Evolutionary conservation across 2,888 invertebrate genomes (phyloP).

Genomic region (Leptinotarsa haldemani): DNA sequence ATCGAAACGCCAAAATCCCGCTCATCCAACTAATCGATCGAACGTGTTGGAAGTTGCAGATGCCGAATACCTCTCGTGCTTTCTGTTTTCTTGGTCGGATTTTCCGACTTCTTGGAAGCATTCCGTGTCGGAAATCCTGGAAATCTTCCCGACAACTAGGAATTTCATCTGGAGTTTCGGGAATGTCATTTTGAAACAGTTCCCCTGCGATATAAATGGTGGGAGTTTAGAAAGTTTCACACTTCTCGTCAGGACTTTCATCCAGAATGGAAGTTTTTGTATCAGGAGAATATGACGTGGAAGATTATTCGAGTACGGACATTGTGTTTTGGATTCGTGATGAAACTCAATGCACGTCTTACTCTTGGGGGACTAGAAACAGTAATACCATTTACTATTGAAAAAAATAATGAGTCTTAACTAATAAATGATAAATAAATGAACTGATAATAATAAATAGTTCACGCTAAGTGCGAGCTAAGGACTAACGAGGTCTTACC

Average conservation of each 20-base stretch:
- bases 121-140: neutral
- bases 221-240: neutral
- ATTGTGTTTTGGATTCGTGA: neutral
- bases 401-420: too few relatives aligned
- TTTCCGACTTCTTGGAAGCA: conserved; percentile 10
- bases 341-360: too few relatives aligned
- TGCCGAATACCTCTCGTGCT: neutral
- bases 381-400: too few relatives aligned
- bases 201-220: neutral
- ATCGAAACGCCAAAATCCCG: neutral
- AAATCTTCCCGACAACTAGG: neutral
- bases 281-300: conserved; percentile 8
- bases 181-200: neutral
- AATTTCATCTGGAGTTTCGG: neutral
- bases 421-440: too few relatives aligned
- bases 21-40: neutral
- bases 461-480: too few relatives aligned
- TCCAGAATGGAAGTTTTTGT: conserved; percentile 15
- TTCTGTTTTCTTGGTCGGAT: neutral
- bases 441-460: too few relatives aligned
- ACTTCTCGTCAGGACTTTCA: neutral
- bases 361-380: too few relatives aligned
- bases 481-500: too few relatives aligned
- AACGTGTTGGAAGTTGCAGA: too few relatives aligned
- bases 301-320: neutral